These are phyloP conservation scores for Enhydra lutris DNA, from an alignment of 2,113 vertebrate species.

Conservation along the genomic window DNA sequence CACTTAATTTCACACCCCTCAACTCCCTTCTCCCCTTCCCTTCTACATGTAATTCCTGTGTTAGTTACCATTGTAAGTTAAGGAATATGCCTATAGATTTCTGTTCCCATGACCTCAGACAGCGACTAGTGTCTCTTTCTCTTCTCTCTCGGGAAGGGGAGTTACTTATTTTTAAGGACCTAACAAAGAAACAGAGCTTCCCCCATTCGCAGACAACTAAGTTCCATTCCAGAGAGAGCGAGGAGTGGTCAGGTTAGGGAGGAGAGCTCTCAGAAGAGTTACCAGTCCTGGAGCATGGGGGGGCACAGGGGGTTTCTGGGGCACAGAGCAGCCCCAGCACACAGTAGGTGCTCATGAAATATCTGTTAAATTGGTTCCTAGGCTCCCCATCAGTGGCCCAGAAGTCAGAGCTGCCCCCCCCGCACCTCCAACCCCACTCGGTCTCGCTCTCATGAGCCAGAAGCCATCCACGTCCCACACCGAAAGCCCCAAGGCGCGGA, in stretches of 20 bases:
- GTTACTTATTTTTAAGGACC: neutral
- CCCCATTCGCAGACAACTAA: neutral
- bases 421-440: constrained; percentile 90
- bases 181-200: neutral
- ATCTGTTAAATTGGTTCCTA: constrained; percentile 76
- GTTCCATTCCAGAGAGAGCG: neutral
- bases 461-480: constrained; percentile 89
- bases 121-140: neutral
- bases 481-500: constrained; percentile 88
- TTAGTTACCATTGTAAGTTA: neutral
- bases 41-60: neutral
- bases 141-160: neutral
- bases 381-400: constrained; percentile 85
- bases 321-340: neutral
- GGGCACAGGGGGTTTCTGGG: neutral
- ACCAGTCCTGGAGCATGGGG: neutral
- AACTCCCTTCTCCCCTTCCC: neutral
- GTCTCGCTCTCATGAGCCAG: constrained; percentile 96
- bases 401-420: constrained; percentile 88
- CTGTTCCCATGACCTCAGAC: neutral
- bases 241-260: accelerated
- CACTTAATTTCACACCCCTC: neutral
- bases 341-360: neutral
- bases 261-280: neutral
- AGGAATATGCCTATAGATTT: neutral